Evolutionary conservation across 1,140 invertebrate species (phyloP).

Genomic region (Hermatobates lingyangjiaoensis): DNA sequence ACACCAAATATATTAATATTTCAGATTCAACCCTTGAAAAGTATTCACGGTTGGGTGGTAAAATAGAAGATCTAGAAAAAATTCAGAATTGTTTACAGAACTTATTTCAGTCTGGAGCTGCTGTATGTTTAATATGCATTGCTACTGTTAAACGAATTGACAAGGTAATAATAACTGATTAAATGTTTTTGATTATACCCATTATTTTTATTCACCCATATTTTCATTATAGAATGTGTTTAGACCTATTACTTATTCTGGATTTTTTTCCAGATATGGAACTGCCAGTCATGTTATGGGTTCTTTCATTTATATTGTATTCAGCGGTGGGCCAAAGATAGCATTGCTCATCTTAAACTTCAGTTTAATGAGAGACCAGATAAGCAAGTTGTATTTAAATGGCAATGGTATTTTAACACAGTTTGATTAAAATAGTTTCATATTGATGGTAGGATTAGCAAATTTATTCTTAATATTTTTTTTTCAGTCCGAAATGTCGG

Average conservation of each 20-base stretch:
- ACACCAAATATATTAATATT: slow-evolving; percentile 11
- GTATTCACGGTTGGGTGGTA: slow-evolving; percentile 25
- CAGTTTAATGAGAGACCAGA: slow-evolving; percentile 27
- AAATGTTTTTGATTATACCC: background rate
- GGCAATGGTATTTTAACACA: slow-evolving; percentile 9
- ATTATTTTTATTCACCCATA: background rate
- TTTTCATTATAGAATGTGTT: no score
- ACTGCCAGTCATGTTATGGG: slow-evolving; percentile 53
- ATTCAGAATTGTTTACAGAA: slow-evolving; percentile 54
- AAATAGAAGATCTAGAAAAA: slow-evolving; percentile 29
- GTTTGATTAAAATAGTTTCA: background rate
- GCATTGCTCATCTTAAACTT: slow-evolving; percentile 46
- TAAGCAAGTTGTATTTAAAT: slow-evolving; percentile 3
- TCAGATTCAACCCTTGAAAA: slow-evolving; percentile 23
- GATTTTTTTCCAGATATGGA: slow-evolving; percentile 51
- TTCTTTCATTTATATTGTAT: slow-evolving; percentile 79
- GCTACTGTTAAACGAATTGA: slow-evolving; percentile 65
- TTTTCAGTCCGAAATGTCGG: slow-evolving; percentile 77
- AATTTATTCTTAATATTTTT: slow-evolving; percentile 17
- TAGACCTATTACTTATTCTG: no score
- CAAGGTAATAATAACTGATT: slow-evolving; percentile 32
- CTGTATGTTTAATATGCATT: slow-evolving; percentile 82
- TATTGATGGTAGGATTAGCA: background rate
- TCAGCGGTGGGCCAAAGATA: slow-evolving; percentile 82
- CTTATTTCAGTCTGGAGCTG: slow-evolving; percentile 50